Percentiles rank a stretch among this genome's conserved stretches.
These are phyloP conservation scores for Allolobophora icterica DNA, from an alignment of 2,888 invertebrate genomes.

Conservation along the genomic window DNA sequence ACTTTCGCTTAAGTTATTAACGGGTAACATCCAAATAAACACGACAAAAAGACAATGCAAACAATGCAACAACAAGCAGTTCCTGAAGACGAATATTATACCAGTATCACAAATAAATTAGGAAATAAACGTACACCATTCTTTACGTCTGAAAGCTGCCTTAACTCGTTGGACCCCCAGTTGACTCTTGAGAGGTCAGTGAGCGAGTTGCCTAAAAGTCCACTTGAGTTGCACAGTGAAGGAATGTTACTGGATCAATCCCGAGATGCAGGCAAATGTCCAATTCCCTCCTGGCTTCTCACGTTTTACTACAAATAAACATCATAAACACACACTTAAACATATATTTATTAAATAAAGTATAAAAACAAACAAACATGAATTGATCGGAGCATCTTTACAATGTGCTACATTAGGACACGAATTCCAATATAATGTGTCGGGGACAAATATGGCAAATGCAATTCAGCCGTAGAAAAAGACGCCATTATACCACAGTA, in stretches of 20 bases:
- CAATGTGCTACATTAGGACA: not conserved
- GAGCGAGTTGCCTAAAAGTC: not conserved
- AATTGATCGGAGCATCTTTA: not conserved
- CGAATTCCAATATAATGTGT: not conserved
- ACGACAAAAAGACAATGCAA: not conserved
- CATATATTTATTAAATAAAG: too few relatives aligned
- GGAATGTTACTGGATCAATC: slow-evolving; percentile 13
- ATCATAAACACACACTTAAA: not conserved
- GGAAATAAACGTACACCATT: slow-evolving; percentile 2
- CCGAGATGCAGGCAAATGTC: not conserved
- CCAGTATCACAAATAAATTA: slow-evolving; percentile 27
- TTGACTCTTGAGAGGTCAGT: not conserved
- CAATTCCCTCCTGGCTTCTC: not conserved
- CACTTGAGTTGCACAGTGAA: not conserved
- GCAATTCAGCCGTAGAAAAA: not conserved
- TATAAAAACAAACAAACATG: not conserved
- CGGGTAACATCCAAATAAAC: not conserved
- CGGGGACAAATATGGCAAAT: not conserved
- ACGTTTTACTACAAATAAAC: not conserved
- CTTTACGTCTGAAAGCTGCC: slow-evolving; percentile 13
- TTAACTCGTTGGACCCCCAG: not conserved
- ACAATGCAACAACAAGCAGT: slow-evolving; percentile 13
- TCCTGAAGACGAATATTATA: slow-evolving; percentile 24
- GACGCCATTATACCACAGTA: not conserved
- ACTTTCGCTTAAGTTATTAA: not conserved